Evolutionary conservation across 2,113 vertebrate genomes (phyloP).

Genomic region (Heterotis niloticus): DNA sequence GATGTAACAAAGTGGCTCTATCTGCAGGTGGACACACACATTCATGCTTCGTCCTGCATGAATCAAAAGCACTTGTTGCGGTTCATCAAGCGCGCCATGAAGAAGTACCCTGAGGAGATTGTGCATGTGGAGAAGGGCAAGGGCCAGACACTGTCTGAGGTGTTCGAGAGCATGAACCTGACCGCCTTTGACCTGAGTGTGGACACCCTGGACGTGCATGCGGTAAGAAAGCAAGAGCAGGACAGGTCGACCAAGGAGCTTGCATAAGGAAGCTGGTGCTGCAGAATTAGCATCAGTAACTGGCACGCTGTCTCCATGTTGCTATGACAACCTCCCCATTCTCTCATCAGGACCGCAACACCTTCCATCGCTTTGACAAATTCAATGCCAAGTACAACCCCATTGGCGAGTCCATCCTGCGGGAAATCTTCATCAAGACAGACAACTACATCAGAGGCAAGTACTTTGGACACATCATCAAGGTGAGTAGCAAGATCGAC

Average conservation of each 20-base stretch:
- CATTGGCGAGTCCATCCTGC: conserved; percentile 88
- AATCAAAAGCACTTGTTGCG: conserved; percentile 95
- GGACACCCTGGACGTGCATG: conserved; percentile 92
- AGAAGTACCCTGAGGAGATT: conserved; percentile 82
- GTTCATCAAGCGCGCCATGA: conserved; percentile 91
- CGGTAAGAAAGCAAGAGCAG: conserved; percentile 62
- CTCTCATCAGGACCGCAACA: conserved; percentile 81
- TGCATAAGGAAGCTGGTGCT: background rate
- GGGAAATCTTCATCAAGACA: conserved; percentile 96
- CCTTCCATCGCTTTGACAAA: conserved; percentile 96
- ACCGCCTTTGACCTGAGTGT: conserved; percentile 93
- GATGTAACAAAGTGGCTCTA: background rate
- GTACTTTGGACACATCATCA: conserved; percentile 93
- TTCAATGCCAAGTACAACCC: conserved; percentile 98
- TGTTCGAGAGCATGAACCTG: conserved; percentile 87
- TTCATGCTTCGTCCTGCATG: conserved; percentile 97
- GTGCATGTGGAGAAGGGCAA: conserved; percentile 83
- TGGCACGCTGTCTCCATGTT: background rate
- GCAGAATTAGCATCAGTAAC: background rate
- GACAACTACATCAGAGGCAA: conserved; percentile 89
- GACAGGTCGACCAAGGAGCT: background rate
- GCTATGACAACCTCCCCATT: background rate
- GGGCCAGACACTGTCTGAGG: conserved; percentile 83
- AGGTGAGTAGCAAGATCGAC: conserved; percentile 65
- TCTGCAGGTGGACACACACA: conserved; percentile 91